phyloP scores from a whole-genome alignment of 1,140 invertebrate genomes.

The Arion vulgaris region DNA sequence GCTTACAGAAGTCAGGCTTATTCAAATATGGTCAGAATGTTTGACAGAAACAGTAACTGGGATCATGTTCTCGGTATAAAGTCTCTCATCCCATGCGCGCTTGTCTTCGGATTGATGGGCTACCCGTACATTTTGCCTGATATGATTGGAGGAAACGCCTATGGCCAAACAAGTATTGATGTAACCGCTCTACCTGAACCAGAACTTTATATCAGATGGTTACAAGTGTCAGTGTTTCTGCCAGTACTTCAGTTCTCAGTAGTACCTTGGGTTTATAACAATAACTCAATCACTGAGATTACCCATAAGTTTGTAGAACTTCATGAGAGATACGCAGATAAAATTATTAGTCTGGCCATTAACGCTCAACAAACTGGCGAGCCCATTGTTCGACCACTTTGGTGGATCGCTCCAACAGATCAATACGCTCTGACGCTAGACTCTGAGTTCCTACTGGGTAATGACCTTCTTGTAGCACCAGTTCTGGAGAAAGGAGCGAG shows the following conservation, averaged over 20 bases:
- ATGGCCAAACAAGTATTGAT: too few relatives aligned
- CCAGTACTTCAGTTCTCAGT: slow-evolving; percentile 91
- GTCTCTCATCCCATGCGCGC: slow-evolving; percentile 84
- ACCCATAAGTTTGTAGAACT: slow-evolving; percentile 79
- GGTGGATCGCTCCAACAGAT: slow-evolving; percentile 91
- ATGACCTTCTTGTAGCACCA: slow-evolving; percentile 88
- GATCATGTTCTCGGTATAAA: slow-evolving; percentile 86
- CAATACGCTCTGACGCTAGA: slow-evolving; percentile 83
- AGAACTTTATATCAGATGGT: slow-evolving; percentile 91
- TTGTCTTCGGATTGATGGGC: slow-evolving; percentile 89
- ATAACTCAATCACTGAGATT: slow-evolving; percentile 78
- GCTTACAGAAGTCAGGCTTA: slow-evolving; percentile 85
- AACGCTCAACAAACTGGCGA: slow-evolving; percentile 49
- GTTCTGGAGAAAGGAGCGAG: slow-evolving; percentile 80
- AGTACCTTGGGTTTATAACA: slow-evolving; percentile 88
- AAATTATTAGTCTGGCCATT: slow-evolving; percentile 51
- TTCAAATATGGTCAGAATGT: slow-evolving; percentile 89
- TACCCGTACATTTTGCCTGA: slow-evolving; percentile 84
- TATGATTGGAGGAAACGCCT: slow-evolving; percentile 93
- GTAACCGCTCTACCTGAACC: slow-evolving; percentile 76
- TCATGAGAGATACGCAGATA: slow-evolving; percentile 77
- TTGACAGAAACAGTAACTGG: slow-evolving; percentile 90
- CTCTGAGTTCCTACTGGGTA: slow-evolving; percentile 88
- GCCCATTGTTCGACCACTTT: slow-evolving; percentile 84
- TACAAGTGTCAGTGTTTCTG: slow-evolving; percentile 89